Evolutionary conservation across 2,888 invertebrate species (phyloP).

Genomic region (Chironomus tentans): DNA sequence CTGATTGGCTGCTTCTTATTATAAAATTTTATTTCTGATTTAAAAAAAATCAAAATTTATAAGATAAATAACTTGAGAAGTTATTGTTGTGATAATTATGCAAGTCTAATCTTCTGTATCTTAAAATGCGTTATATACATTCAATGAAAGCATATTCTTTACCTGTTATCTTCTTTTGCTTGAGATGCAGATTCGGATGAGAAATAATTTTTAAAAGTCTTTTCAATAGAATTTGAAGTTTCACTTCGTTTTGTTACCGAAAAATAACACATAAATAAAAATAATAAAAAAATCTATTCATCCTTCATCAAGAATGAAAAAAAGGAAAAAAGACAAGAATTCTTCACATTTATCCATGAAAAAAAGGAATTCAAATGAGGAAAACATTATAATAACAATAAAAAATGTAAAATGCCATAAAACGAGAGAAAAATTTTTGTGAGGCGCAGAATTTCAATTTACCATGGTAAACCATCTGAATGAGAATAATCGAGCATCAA

Average conservation of each 20-base stretch:
- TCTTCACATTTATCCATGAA: neutral
- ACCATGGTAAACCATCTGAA: neutral
- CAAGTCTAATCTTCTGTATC: neutral
- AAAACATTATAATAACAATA: conserved; percentile 6
- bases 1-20: too few relatives aligned
- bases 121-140: neutral
- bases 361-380: conserved; percentile 11
- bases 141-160: neutral
- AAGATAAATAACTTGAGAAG: too few relatives aligned
- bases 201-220: neutral
- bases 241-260: too few relatives aligned
- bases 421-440: neutral
- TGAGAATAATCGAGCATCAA: neutral
- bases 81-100: too few relatives aligned
- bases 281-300: neutral
- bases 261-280: neutral
- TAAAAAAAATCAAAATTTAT: too few relatives aligned
- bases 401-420: conserved; percentile 6
- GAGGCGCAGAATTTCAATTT: conserved; percentile 4
- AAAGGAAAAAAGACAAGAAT: neutral
- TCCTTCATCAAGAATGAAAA: neutral
- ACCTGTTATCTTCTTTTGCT: neutral
- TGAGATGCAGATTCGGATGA: neutral
- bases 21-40: too few relatives aligned
- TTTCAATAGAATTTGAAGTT: too few relatives aligned